Base-by-base conservation (phyloP, 2,113 vertebrate species). In the Takifugu bimaculatus region DNA sequence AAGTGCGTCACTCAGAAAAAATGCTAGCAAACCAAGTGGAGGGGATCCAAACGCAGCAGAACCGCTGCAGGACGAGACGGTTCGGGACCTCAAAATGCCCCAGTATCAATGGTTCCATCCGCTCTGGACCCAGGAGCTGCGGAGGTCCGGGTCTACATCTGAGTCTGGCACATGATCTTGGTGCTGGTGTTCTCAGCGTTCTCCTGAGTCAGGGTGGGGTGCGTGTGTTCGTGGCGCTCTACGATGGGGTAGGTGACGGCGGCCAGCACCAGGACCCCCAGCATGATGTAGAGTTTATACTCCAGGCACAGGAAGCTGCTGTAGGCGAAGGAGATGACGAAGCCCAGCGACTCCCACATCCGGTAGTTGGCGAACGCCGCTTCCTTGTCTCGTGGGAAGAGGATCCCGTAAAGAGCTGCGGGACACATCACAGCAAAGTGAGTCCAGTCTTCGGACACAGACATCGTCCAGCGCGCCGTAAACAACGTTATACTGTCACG, bases 281-380 rank as follows among this genome's bases (percentile, higher is more conserved):
- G 27, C 14, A 96, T 72, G 32, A 98, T 81, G 72, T 90, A 95
- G 3, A 98, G 78, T 68, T 99, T 99, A 62, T 90, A 50, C 55
- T 87, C 85, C 72, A 94, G 84, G 3, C 94, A 94, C 35, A 98
- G 4, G 69, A 88, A 90, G 0, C 90, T 93, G 86, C 94, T 97
- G 76, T 94, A 99, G 3, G 92, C 95, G 14, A 94, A 98, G 43
- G 96, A 93, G 0, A 93, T 86, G 7, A 94, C 94, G 15, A 93
- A 97, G 0, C 95, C 96, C 11, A 95, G 43, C 0, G 96, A 96
- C 74, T 99, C 96, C 93, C 95, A 94, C 63, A 99, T 94, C 11
- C 95, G 93, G 77, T 97, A 99, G 83, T 93, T 96, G 50, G 96
- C 92, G 25, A 99, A 99, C 1, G 94, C 96, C 0, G 96, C 95